phyloP scores from a whole-genome alignment of 2,888 invertebrate species.

The Metalampra italica region DNA sequence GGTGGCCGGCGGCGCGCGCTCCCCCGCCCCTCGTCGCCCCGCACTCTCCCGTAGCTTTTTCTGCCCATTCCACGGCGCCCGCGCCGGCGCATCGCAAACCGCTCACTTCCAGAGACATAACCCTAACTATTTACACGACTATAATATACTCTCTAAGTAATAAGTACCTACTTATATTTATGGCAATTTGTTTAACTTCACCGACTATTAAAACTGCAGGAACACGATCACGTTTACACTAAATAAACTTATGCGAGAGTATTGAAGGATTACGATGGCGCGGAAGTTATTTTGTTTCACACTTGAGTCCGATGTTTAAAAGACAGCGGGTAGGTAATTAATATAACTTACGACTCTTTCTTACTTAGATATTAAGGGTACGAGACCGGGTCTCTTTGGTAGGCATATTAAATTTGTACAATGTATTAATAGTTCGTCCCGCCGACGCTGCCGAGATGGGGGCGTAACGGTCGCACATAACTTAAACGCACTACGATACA shows the following conservation, averaged over 20 bases:
- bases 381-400: constrained; percentile 80
- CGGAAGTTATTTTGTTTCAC: constrained; percentile 65
- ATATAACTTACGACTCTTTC: constrained; percentile 72
- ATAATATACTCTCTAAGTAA: constrained; percentile 62
- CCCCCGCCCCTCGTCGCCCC: constrained; percentile 32
- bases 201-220: constrained; percentile 77
- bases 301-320: constrained; percentile 52
- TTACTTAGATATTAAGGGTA: constrained; percentile 75
- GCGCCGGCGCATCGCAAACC: constrained; percentile 48
- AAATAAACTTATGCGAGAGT: constrained; percentile 74
- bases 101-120: constrained; percentile 64
- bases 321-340: constrained; percentile 56
- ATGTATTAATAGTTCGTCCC: constrained; percentile 69
- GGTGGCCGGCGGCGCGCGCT: constrained; percentile 70
- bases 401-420: constrained; percentile 79
- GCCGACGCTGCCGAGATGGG: constrained; percentile 48
- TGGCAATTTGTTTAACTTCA: constrained; percentile 79
- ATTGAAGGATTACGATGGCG: constrained; percentile 72
- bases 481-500: constrained; percentile 67
- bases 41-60: constrained; percentile 51
- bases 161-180: constrained; percentile 78
- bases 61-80: constrained; percentile 69
- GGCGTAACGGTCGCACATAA: constrained; percentile 55
- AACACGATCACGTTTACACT: constrained; percentile 78
- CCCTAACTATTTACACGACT: constrained; percentile 75